A percentile compares a stretch with the other conserved stretches of the same genome.
These are phyloP conservation scores for Lacanobia oleracea DNA, from an alignment of 2,888 invertebrate genomes.

Conservation along the genomic window DNA sequence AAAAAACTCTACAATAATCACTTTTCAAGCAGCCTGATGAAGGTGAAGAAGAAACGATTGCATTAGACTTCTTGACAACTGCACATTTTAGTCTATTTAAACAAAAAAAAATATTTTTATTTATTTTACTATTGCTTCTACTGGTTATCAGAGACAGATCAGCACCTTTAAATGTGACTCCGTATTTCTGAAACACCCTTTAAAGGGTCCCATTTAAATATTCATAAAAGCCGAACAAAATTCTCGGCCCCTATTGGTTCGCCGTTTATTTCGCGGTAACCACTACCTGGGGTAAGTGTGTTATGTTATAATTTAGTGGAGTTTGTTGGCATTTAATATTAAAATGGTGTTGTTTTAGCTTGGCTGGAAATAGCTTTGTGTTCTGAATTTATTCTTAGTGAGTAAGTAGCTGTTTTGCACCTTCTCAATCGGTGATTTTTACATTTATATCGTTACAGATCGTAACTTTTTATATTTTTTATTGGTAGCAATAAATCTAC, in stretches of 20 bases:
- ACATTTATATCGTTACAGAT: not conserved
- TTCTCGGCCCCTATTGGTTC: constrained; percentile 44
- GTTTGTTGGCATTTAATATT: constrained; percentile 20
- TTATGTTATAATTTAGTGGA: constrained; percentile 41
- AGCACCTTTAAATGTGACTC: too few species aligned
- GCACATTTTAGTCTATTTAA: too few species aligned
- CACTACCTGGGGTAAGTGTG: constrained; percentile 19
- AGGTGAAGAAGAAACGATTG: too few species aligned
- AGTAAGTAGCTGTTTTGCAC: not conserved
- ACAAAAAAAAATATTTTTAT: too few species aligned
- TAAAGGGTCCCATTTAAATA: constrained; percentile 56
- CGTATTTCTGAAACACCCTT: not conserved
- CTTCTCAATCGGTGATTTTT: not conserved
- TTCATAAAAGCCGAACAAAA: constrained; percentile 52
- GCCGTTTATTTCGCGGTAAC: constrained; percentile 42
- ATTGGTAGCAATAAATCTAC: too few species aligned
- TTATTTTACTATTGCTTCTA: too few species aligned
- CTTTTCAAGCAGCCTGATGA: too few species aligned
- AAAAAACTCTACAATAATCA: too few species aligned
- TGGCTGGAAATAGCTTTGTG: not conserved
- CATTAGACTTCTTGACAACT: too few species aligned
- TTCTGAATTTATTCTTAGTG: too few species aligned
- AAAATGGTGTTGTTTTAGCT: constrained; percentile 1
- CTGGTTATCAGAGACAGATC: too few species aligned
- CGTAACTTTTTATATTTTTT: too few species aligned